These are phyloP conservation scores for Rapana venosa DNA, from an alignment of 2,888 invertebrate species.

Conservation along the genomic window DNA sequence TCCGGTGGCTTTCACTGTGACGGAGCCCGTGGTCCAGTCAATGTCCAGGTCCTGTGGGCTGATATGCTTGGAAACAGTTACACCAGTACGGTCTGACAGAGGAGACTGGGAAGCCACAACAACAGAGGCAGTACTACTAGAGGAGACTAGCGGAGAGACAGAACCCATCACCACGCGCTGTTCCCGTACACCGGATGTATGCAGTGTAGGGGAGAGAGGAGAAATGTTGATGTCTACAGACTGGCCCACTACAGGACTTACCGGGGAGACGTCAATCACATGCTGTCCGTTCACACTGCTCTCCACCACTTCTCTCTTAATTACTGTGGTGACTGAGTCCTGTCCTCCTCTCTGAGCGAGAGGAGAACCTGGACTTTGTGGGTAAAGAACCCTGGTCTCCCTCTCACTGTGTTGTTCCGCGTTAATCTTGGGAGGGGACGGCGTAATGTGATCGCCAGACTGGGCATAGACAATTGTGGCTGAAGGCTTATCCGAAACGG, in stretches of 20 bases:
- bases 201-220: not conserved
- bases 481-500: constrained; percentile 47
- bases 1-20: constrained; percentile 83
- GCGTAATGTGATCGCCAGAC: constrained; percentile 62
- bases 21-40: constrained; percentile 68
- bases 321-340: constrained; percentile 8
- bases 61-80: constrained; percentile 1
- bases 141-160: constrained; percentile 31
- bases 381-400: not conserved
- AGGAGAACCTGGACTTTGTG: constrained; percentile 5
- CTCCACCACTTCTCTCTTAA: constrained; percentile 4
- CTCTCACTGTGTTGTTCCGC: constrained; percentile 31
- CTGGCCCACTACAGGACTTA: constrained; percentile 46
- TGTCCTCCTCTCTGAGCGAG: not conserved
- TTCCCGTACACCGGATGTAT: not conserved
- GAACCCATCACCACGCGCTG: constrained; percentile 35
- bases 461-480: constrained; percentile 68
- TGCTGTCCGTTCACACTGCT: constrained; percentile 19
- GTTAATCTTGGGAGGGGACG: constrained; percentile 28
- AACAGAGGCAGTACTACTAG: constrained; percentile 47
- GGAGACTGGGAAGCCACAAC: constrained; percentile 36
- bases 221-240: constrained; percentile 23
- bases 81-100: constrained; percentile 43
- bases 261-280: constrained; percentile 24
- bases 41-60: constrained; percentile 55